Evolutionary conservation across 2,888 invertebrate genomes (phyloP).

Genomic region (Eupelmus urozonus): DNA sequence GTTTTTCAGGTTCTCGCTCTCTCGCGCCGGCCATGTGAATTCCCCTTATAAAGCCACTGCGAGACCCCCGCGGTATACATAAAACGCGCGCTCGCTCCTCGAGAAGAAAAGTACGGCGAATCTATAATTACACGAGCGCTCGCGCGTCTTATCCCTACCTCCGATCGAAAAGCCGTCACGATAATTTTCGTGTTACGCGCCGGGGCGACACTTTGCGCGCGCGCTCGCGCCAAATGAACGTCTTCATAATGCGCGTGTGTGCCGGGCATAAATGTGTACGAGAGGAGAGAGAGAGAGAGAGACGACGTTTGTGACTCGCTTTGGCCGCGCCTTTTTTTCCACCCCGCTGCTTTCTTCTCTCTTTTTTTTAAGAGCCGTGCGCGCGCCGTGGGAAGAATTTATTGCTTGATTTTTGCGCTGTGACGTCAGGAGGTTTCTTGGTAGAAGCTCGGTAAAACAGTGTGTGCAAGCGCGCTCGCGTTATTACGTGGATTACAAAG

Average conservation of each 20-base stretch:
- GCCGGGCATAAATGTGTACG: too few relatives aligned
- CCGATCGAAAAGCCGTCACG: constrained; percentile 53
- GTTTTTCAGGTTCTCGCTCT: constrained; percentile 1
- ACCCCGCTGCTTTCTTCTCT: not conserved
- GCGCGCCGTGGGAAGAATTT: constrained; percentile 21
- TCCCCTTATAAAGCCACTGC: too few relatives aligned
- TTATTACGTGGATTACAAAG: not conserved
- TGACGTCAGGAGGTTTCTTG: not conserved
- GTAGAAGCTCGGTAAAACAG: not conserved
- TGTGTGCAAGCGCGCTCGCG: not conserved
- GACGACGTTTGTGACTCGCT: too few relatives aligned
- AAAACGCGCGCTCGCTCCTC: too few relatives aligned
- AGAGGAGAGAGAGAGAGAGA: too few relatives aligned
- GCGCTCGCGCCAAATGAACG: constrained; percentile 48
- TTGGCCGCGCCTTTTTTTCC: not conserved
- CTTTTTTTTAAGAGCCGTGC: not conserved
- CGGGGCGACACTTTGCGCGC: constrained; percentile 48
- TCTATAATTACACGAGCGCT: constrained; percentile 49
- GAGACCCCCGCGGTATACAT: too few relatives aligned
- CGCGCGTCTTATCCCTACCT: constrained; percentile 24
- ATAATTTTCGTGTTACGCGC: constrained; percentile 48
- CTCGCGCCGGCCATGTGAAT: too few relatives aligned
- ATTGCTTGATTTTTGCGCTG: not conserved
- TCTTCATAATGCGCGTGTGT: constrained; percentile 34
- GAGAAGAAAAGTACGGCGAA: constrained; percentile 49